Conservation (phyloP, 2,113 vertebrate species). For the Platysteira castanea region DNA sequence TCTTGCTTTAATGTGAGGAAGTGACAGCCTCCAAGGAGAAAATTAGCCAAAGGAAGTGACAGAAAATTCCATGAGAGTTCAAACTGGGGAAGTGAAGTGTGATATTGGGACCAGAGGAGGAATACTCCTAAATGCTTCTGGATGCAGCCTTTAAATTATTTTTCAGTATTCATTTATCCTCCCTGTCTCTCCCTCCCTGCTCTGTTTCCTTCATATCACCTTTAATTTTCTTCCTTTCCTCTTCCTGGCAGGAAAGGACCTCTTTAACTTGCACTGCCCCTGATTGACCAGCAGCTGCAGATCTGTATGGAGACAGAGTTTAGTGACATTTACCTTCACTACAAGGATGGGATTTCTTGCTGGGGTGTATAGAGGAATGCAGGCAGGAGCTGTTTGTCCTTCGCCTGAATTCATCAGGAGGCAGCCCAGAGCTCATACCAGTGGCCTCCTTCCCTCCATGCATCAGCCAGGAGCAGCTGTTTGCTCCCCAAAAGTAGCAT, state of each 20-base stretch:
- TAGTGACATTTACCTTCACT: neutral
- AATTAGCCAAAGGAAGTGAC: neutral
- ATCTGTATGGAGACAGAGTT: neutral
- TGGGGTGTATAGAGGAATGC: neutral
- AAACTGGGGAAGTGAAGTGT: neutral
- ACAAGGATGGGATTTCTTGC: neutral
- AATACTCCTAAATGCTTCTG: neutral
- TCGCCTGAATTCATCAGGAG: neutral
- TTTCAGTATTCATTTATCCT: neutral
- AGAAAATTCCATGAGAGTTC: neutral
- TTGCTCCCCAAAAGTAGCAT: neutral
- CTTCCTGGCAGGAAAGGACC: neutral
- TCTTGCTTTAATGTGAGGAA: neutral
- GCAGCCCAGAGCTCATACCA: accelerated
- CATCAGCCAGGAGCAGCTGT: neutral
- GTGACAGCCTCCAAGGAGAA: neutral
- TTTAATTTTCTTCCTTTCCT: neutral
- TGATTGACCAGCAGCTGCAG: neutral
- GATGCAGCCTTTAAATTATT: neutral
- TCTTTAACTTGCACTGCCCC: neutral
- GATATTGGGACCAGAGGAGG: neutral
- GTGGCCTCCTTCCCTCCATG: neutral
- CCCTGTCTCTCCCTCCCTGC: neutral
- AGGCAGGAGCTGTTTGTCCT: neutral
- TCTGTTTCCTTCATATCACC: neutral